Conservation (phyloP, 2,113 vertebrate genomes). For the Mastomys natalensis region DNA sequence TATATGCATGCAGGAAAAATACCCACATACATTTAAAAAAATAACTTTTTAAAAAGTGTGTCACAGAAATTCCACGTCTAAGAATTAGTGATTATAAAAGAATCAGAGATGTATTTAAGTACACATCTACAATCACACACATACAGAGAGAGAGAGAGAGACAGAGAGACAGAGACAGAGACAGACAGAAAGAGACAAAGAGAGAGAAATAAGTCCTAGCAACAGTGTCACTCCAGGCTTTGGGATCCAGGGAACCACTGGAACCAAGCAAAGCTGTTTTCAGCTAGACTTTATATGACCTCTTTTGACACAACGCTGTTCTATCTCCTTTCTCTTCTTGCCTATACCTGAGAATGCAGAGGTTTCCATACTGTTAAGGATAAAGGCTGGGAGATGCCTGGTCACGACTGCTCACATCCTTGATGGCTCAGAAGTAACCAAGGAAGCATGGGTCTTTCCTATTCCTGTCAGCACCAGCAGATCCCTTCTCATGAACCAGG, state of each 20-base stretch:
- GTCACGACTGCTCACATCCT: not conserved
- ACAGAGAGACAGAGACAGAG: not conserved
- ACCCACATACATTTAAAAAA: not conserved
- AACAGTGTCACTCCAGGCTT: not conserved
- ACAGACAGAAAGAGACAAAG: not conserved
- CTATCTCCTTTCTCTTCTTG: accelerated
- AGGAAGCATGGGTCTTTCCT: slow-evolving; percentile 46
- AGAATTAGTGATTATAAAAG: not conserved
- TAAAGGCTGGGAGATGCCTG: not conserved
- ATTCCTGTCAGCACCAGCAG: not conserved
- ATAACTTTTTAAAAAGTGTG: not conserved
- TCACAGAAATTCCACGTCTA: not conserved
- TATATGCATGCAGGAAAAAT: not conserved
- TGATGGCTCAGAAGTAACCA: not conserved
- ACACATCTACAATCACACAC: not conserved
- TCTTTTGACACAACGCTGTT: not conserved
- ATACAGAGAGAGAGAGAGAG: not conserved
- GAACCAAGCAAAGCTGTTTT: too few species aligned
- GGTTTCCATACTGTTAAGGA: not conserved
- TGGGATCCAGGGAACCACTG: not conserved
- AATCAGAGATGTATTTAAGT: not conserved
- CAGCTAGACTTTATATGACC: not conserved
- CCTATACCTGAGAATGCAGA: not conserved
- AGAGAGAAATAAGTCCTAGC: not conserved
- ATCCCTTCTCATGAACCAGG: not conserved